These are phyloP conservation scores for Heteromurus nitidus DNA, from an alignment of 2,888 invertebrate species.

Conservation along the genomic window DNA sequence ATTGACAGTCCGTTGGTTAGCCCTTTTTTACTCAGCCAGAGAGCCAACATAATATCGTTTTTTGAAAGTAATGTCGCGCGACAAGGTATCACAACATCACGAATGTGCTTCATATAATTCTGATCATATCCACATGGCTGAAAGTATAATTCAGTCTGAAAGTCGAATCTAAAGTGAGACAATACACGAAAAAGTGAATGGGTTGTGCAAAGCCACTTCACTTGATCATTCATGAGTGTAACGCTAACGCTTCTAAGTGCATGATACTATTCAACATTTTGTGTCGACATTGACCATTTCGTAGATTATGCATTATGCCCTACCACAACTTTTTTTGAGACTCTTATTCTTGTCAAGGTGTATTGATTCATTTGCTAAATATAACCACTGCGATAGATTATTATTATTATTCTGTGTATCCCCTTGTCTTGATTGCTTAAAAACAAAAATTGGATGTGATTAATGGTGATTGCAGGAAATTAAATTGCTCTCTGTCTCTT, in stretches of 20 bases:
- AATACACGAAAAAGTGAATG: slow-evolving; percentile 16
- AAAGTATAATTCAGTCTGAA: too few species aligned
- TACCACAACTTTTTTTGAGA: too few species aligned
- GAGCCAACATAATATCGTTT: too few species aligned
- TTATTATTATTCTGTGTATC: neutral
- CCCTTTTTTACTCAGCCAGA: too few species aligned
- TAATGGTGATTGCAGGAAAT: slow-evolving; percentile 63
- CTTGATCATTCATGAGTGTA: too few species aligned
- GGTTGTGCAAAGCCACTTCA: too few species aligned
- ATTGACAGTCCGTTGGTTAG: slow-evolving; percentile 36
- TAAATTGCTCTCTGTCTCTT: slow-evolving; percentile 45
- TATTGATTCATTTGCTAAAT: neutral
- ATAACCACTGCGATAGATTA: neutral
- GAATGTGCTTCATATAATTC: too few species aligned
- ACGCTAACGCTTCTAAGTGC: too few species aligned
- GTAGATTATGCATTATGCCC: neutral
- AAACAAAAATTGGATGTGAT: slow-evolving; percentile 53
- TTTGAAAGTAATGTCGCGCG: too few species aligned
- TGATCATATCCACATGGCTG: too few species aligned
- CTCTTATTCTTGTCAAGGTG: neutral
- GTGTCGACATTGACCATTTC: neutral
- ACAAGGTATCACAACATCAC: too few species aligned
- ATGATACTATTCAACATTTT: neutral
- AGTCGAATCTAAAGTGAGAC: too few species aligned
- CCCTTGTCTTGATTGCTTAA: neutral